Base-by-base conservation (phyloP, 2,113 vertebrate genomes). In the Zingel zingel region DNA sequence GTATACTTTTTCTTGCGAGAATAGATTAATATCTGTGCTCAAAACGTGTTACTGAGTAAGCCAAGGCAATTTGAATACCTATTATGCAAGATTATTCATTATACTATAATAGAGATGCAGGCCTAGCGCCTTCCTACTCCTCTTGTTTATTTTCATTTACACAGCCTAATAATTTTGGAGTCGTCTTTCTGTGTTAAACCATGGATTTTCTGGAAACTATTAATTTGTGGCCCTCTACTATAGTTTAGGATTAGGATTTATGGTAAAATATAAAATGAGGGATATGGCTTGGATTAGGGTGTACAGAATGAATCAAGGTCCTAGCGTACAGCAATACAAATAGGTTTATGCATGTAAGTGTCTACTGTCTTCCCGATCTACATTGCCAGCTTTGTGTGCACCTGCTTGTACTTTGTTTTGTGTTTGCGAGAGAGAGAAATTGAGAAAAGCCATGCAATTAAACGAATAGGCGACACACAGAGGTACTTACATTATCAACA, bases 31-130 rank as follows among this genome's bases (percentile, higher is more conserved):
- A 62, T 54, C 43, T 4, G 62, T 25, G 47, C 53, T 70, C 21
- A 66, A 82, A 89, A 76, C 62, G 59, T 68, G 45, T 48, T 72
- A 74, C 43, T 16, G 25, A 71, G 15, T 48, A 79, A 75, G 12
- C 45, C 51, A 2, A 5, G 10, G 54, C 1, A 57, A 80, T 84
- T 74, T 82, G 30, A 82, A 79, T 67, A 10, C 33, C n/a, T 76
- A 73, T 79, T 74, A 70, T 77, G 30, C 78, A 76, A 75, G 69
- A 48, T 61, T 50, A 74, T 82, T 88, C 62, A 62, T 88, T 77
- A 80, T 79, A 45, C 9, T 53, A 18, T 53, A 64, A 77, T 61
- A 54, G 18, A 73, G 36, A 81, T 57, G 2, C 12, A 25, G 30
- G 3, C 23, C 54, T 6, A 12, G 33, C 6, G 4, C 25, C 25